A percentile compares a stretch with the other conserved stretches of the same genome.
Conservation (phyloP, 2,113 vertebrate species). For the Gallinago media region DNA sequence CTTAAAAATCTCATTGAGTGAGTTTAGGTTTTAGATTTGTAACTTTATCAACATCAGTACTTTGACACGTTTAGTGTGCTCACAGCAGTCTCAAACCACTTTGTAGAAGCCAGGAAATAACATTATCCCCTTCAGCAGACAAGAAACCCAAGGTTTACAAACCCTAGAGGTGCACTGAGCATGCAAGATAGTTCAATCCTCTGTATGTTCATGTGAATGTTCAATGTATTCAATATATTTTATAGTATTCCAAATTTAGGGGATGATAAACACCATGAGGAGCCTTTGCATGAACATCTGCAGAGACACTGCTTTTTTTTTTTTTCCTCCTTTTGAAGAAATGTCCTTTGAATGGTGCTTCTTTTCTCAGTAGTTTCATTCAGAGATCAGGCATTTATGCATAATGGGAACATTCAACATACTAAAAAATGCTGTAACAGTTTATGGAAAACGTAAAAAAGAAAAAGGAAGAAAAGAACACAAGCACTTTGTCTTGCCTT, state of each 20-base stretch:
- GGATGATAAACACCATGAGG: not conserved
- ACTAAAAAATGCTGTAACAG: not conserved
- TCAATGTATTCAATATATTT: not conserved
- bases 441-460: constrained; percentile 19
- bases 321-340: not conserved
- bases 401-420: not conserved
- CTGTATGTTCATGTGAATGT: not conserved
- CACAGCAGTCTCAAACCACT: not conserved
- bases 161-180: not conserved
- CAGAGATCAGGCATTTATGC: not conserved
- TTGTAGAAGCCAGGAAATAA: not conserved
- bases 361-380: not conserved
- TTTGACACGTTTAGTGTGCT: not conserved
- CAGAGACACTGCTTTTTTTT: not conserved
- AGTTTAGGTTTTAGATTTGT: not conserved
- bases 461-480: constrained; percentile 13
- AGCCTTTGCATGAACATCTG: not conserved
- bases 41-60: not conserved
- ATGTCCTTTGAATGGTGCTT: not conserved
- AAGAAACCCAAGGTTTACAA: not conserved
- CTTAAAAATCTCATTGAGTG: not conserved
- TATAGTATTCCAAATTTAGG: not conserved
- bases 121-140: not conserved
- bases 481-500: constrained; percentile 7
- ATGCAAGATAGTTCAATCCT: not conserved